Base-by-base conservation (phyloP, 2,113 vertebrate species). In the Centropus unirufus region DNA sequence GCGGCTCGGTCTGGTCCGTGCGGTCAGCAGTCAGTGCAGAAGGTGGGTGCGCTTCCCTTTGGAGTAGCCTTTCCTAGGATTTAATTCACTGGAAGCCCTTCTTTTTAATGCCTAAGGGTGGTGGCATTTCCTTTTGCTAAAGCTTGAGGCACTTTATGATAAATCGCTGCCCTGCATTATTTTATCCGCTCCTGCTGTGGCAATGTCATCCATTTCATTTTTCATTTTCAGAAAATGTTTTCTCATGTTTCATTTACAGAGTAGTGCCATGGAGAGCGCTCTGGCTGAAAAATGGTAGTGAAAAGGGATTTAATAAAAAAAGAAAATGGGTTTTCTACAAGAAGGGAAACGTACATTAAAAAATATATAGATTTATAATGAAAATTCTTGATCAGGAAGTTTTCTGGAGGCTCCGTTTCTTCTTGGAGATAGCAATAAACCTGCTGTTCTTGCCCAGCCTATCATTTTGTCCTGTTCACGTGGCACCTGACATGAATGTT, bases 1-100 rank as follows among this genome's bases (percentile, higher is more conserved):
- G 99, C 3, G 99, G 99, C 34, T 99, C 99, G 0, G 98, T 99
- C 78, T 99, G 99, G 99, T 99, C 99, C 0, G 98, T 99, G 84
- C 98, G 99, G 59, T 99, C 99, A 8, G 97, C 99, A 32, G 98
- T 99, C 95, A 99, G 99, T 74, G 99, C 98, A 14, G 99, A 99
- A 98, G 99, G 99, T 99, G 73, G 26, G 94, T 64, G 36, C 30
- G 8, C 39, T 74, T 76, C 62, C 10, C 63, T 80, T 57, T 66
- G 57, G 32, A 77, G 9, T 40, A 14, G 75, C 46, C 13, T 75
- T n/a, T 66, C 32, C 47, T 80, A 54, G 30, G 23, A 47, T 55
- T 54, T 63, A 12, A 29, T 34, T 63, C 66, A 22, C 15, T 88
- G 52, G 30, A 77, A 64, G 8, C 24, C 49, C 67, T 66, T 73